Conservation (phyloP, 2,797 vertebrate genomes). For the Mormyrus proboscirostris region DNA sequence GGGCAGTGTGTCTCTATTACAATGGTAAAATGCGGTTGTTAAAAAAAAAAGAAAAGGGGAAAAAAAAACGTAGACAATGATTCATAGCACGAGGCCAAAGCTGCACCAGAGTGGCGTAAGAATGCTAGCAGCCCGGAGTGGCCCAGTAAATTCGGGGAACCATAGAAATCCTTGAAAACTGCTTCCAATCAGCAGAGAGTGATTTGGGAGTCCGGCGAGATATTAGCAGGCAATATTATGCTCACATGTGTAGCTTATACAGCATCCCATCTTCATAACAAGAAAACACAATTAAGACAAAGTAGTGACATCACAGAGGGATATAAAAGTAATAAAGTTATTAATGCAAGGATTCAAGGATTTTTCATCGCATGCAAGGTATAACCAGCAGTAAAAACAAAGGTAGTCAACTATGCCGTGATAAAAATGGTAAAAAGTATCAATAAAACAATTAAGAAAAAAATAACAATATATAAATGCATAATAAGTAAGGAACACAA, state of each 20-base stretch:
- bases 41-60: not conserved
- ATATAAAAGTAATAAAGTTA: not conserved
- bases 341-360: not conserved
- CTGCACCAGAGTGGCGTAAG: not conserved
- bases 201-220: not conserved
- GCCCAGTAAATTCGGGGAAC: not conserved
- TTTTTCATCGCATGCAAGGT: not conserved
- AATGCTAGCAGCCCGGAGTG: not conserved
- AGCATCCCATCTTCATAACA: not conserved
- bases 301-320: not conserved
- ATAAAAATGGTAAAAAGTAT: not conserved
- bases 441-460: not conserved
- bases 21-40: not conserved
- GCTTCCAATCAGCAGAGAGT: not conserved
- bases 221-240: not conserved
- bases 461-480: not conserved
- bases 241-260: too few relatives aligned
- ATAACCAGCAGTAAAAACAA: not conserved
- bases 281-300: not conserved
- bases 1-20: constrained; percentile 12
- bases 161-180: not conserved
- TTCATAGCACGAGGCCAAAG: constrained; percentile 1
- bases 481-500: not conserved
- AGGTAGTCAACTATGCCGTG: not conserved
- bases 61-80: not conserved